Evolutionary conservation across 2,797 vertebrate genomes (phyloP), one percentile per base, ranked within the genome.

Genomic region (Mormyrops boulengeri): DNA sequence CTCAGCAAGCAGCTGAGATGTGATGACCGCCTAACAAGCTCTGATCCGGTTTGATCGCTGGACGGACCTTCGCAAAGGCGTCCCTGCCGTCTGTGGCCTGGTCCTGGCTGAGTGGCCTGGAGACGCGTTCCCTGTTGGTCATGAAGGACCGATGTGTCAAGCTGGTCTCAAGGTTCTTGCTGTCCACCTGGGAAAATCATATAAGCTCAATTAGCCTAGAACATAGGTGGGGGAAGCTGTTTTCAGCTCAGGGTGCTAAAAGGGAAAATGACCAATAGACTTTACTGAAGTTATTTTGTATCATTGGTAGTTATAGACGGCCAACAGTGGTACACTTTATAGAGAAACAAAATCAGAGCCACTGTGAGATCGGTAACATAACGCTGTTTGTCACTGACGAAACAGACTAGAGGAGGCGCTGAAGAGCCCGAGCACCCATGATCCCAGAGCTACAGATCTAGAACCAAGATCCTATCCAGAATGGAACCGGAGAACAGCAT

Each of bases 11-110:
- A 60, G 73, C 62, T 41, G 19, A 50, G 34, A 85, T 4, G 19
- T 50, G 49, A 52, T 52, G 41, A 50, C n/a, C n/a, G 9, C 11
- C 7, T 49, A 52, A n/a, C 55, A n/a, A 55, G 49, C 84, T 73
- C 30, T 44, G 49, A 77, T 77, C 30, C 7, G 17, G 19, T 47
- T 44, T 2, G 49, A 85, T 66, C 30, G 19, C 22, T 44, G 14
- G 50, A 11, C 38, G 89, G 92, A 99, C 99, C 96, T 99, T 99
- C 92, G 97, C 96, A 91, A 99, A 98, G 80, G 98, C 98, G 2
- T 99, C 97, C 90, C 96, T 97, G 89, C 97, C 96, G 26, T 97
- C 97, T 52, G 95, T 89, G 14, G 99, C 98, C 94, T 99, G 98
- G 17, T 80, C 86, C 0, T 95, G 89, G 26, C 94, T 98, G 92